These are phyloP conservation scores for Rhadinocentrus ornatus DNA, from an alignment of 2,797 vertebrate species.

Conservation along the genomic window DNA sequence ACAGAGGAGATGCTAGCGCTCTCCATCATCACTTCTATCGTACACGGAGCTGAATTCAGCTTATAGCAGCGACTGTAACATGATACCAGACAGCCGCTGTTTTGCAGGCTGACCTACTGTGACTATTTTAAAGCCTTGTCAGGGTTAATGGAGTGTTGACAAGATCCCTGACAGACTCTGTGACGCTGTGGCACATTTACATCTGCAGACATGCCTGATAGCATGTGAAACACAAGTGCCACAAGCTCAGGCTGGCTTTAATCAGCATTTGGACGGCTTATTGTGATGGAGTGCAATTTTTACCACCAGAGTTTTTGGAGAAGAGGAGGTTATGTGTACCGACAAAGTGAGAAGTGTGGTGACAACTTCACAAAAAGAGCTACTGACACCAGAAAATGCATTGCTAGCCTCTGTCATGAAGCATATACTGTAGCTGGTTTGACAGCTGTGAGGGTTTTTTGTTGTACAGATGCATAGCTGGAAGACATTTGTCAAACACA, in stretches of 20 bases:
- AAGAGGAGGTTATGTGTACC: background rate
- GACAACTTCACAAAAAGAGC: background rate
- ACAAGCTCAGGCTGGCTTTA: slow-evolving; percentile 7
- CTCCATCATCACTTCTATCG: slow-evolving; percentile 19
- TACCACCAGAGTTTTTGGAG: background rate
- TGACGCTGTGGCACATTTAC: slow-evolving; percentile 34
- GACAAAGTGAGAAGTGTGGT: background rate
- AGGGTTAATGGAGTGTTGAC: slow-evolving; percentile 49
- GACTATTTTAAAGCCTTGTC: slow-evolving; percentile 59
- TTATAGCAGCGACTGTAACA: slow-evolving; percentile 49
- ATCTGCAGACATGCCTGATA: slow-evolving; percentile 1
- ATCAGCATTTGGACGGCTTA: slow-evolving; percentile 2
- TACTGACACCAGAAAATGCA: background rate
- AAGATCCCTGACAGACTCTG: slow-evolving; percentile 55
- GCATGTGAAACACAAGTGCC: slow-evolving; percentile 13
- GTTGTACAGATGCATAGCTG: background rate
- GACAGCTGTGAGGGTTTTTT: background rate
- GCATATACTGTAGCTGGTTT: background rate
- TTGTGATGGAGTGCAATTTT: background rate
- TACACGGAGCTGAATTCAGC: no score
- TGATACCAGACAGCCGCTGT: slow-evolving; percentile 25
- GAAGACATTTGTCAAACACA: no score
- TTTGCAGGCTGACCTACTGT: slow-evolving; percentile 25
- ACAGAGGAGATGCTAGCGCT: slow-evolving; percentile 28
- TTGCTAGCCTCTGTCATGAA: no score